Percentiles rank a stretch among this genome's conserved stretches.
These are phyloP conservation scores for Psettodes erumei DNA, from an alignment of 2,113 vertebrate genomes.

Conservation along the genomic window DNA sequence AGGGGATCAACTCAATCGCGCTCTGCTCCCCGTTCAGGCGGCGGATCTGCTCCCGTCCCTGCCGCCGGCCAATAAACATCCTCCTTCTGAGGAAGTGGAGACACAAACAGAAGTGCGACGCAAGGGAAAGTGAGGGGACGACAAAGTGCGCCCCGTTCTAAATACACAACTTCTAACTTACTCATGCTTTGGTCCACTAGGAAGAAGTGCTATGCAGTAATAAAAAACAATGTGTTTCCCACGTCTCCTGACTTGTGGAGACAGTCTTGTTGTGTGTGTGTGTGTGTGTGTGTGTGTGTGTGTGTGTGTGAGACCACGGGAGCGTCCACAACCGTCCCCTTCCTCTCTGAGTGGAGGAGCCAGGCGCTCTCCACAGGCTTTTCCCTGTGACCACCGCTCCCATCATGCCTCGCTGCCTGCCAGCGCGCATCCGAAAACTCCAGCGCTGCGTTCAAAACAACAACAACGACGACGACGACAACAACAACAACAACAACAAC, in stretches of 20 bases:
- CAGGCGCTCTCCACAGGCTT: conserved; percentile 78
- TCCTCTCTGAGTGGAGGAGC: conserved; percentile 70
- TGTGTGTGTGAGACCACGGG: conserved; percentile 41
- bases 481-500: too few relatives aligned
- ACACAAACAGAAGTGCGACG: conserved; percentile 50
- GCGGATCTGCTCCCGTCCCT: conserved; percentile 10
- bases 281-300: too few relatives aligned
- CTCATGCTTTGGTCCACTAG: conserved; percentile 74
- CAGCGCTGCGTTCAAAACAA: conserved; percentile 26
- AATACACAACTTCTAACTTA: conserved; percentile 40
- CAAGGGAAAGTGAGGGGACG: conserved; percentile 37
- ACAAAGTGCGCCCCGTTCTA: conserved; percentile 32
- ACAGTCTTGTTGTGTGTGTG: too few relatives aligned
- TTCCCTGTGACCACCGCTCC: conserved; percentile 66
- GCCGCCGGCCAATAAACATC: conserved; percentile 45
- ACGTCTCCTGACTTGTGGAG: conserved; percentile 14
- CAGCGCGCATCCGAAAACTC: conserved; percentile 60
- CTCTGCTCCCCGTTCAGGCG: conserved; percentile 15
- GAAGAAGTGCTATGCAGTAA: conserved; percentile 48
- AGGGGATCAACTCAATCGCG: conserved; percentile 49
- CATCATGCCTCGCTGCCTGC: conserved; percentile 58
- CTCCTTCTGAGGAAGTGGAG: conserved; percentile 36
- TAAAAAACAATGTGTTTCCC: conserved; percentile 35
- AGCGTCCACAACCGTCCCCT: conserved; percentile 36
- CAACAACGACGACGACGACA: too few relatives aligned